Conservation (phyloP, 2,113 vertebrate genomes). For the Strigops habroptila region DNA sequence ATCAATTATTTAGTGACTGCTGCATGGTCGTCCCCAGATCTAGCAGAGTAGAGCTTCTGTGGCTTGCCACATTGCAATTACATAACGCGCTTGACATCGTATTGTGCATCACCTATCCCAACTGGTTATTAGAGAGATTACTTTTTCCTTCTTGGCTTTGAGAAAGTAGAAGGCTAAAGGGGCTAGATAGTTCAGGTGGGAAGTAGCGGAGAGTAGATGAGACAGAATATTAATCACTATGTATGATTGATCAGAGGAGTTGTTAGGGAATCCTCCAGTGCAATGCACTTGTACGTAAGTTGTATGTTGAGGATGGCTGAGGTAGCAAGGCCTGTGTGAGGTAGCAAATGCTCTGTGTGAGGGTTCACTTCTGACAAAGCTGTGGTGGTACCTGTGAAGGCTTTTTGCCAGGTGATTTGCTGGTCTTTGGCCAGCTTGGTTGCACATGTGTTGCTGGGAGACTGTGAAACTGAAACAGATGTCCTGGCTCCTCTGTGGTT, state of each 20-base stretch:
- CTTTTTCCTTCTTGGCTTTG: neutral
- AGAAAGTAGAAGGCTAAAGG: neutral
- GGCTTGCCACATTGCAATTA: neutral
- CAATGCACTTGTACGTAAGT: fast-evolving
- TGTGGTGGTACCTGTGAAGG: neutral
- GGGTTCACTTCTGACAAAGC: neutral
- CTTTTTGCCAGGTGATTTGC: neutral
- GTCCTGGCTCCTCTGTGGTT: neutral
- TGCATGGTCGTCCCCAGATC: neutral
- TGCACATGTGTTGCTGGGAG: neutral
- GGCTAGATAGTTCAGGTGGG: neutral
- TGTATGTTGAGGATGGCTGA: neutral
- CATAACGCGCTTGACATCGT: fast-evolving
- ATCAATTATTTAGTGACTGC: neutral
- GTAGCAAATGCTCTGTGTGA: too few species aligned
- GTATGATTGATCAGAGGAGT: neutral
- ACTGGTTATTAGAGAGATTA: neutral
- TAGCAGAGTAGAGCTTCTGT: neutral
- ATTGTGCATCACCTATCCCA: neutral
- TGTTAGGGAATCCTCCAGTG: neutral
- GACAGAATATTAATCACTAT: neutral
- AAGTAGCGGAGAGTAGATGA: neutral
- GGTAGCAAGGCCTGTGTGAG: fast-evolving
- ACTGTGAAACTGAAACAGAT: neutral
- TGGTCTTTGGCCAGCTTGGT: neutral